phyloP scores from a whole-genome alignment of 2,888 invertebrate species.

The Pasiphila rectangulata region DNA sequence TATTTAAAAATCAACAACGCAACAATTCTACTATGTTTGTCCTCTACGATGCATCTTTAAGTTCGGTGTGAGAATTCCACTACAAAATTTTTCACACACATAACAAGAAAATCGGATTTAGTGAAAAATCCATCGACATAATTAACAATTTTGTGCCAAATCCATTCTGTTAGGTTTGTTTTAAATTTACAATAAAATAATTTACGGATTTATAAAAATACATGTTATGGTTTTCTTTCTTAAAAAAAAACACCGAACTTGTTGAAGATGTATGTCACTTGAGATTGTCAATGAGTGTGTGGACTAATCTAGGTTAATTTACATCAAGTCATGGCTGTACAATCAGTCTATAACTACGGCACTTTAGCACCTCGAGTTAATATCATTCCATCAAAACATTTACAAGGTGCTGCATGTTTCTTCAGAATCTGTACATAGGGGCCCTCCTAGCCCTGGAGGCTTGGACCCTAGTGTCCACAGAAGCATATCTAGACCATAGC shows the following conservation, averaged over 20 bases:
- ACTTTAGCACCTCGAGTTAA: slow-evolving; percentile 60
- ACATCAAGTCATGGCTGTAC: slow-evolving; percentile 72
- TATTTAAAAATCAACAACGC: slow-evolving; percentile 70
- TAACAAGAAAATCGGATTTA: no score
- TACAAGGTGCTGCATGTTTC: slow-evolving; percentile 25
- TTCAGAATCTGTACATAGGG: slow-evolving; percentile 28
- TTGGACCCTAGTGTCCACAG: not conserved
- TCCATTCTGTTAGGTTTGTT: no score
- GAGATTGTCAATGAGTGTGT: slow-evolving; percentile 48
- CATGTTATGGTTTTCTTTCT: no score
- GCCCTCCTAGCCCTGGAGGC: not conserved
- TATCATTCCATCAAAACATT: slow-evolving; percentile 37
- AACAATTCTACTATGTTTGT: slow-evolving; percentile 57
- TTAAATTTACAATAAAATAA: no score
- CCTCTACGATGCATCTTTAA: slow-evolving; percentile 40
- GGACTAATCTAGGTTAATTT: slow-evolving; percentile 47
- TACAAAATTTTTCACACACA: not conserved
- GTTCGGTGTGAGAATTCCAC: slow-evolving; percentile 34
- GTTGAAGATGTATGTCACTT: slow-evolving; percentile 27
- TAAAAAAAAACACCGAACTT: slow-evolving; percentile 22
- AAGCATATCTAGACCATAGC: not conserved
- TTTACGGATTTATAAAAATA: no score
- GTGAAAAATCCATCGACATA: no score
- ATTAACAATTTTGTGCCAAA: no score
- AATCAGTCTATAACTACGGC: slow-evolving; percentile 73